phyloP scores from a whole-genome alignment of 2,113 vertebrate genomes.

The Melanerpes formicivorus region DNA sequence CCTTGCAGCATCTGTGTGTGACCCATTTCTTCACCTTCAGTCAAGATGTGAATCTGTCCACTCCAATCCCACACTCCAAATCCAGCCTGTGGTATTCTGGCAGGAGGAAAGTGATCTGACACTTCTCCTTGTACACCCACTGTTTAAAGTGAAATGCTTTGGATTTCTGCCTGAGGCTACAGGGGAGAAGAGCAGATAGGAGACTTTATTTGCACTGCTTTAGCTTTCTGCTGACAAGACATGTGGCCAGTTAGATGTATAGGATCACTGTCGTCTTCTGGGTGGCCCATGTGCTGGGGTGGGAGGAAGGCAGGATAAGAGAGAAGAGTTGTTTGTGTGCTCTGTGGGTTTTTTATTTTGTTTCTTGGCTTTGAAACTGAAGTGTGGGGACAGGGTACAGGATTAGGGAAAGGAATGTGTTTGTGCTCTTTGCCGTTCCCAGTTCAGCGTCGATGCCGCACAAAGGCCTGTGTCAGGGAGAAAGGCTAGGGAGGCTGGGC shows the following conservation, averaged over 20 bases:
- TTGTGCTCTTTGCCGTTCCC: background rate
- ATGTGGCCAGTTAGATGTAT: background rate
- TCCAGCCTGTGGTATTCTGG: background rate
- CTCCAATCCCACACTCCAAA: background rate
- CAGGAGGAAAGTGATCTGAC: slow-evolving; percentile 5
- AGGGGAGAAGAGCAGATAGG: slow-evolving; percentile 35
- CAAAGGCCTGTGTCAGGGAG: background rate
- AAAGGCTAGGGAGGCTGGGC: background rate
- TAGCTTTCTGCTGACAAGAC: background rate
- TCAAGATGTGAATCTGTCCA: slow-evolving; percentile 17
- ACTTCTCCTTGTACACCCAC: background rate
- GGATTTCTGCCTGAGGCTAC: slow-evolving; percentile 26
- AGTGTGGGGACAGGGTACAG: slow-evolving; percentile 4
- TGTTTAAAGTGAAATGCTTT: slow-evolving; percentile 31
- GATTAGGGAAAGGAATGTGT: slow-evolving; percentile 43
- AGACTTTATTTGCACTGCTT: background rate
- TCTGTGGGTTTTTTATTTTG: slow-evolving; percentile 1
- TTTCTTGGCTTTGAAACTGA: slow-evolving; percentile 17
- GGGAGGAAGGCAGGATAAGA: background rate
- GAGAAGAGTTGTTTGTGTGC: background rate
- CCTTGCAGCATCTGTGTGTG: background rate
- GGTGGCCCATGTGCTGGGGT: slow-evolving; percentile 22
- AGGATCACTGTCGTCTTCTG: background rate
- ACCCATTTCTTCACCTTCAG: background rate
- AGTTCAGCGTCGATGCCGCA: fast-evolving